Evolutionary conservation across 2,113 vertebrate genomes (phyloP).

Genomic region (Psilopsiagon aurifrons): DNA sequence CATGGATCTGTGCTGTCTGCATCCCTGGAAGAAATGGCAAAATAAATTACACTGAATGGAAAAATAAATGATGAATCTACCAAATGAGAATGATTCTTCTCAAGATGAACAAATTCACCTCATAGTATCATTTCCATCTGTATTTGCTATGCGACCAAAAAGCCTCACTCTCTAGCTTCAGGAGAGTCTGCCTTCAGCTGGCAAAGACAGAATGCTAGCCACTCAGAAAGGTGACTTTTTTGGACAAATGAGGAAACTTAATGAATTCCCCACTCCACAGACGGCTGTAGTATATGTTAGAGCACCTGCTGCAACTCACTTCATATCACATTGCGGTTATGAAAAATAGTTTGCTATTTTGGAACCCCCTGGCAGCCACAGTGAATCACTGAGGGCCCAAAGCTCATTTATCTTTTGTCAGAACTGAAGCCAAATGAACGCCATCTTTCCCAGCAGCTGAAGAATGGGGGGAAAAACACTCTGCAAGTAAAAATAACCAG

Average conservation of each 20-base stretch:
- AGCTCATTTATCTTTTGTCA: slow-evolving; percentile 99
- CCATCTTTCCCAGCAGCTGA: slow-evolving; percentile 95
- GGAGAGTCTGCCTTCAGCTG: slow-evolving; percentile 48
- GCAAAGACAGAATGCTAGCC: slow-evolving; percentile 56
- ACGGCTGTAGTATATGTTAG: slow-evolving; percentile 85
- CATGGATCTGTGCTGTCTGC: neutral
- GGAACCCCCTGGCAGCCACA: slow-evolving; percentile 98
- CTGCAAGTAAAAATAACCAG: slow-evolving; percentile 93
- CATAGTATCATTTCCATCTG: neutral
- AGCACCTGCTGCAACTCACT: slow-evolving; percentile 91
- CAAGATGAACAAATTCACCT: slow-evolving; percentile 19
- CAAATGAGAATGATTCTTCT: neutral
- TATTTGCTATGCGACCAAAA: neutral
- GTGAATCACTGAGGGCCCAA: slow-evolving; percentile 93
- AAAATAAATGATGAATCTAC: neutral
- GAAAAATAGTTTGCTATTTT: slow-evolving; percentile 99
- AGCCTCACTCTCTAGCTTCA: neutral
- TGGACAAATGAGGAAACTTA: slow-evolving; percentile 80
- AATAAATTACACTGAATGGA: neutral
- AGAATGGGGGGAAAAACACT: slow-evolving; percentile 86
- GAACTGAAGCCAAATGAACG: slow-evolving; percentile 96
- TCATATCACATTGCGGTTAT: slow-evolving; percentile 94
- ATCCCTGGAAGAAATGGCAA: neutral
- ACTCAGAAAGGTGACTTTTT: slow-evolving; percentile 73
- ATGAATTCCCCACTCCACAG: slow-evolving; percentile 84